Percentiles rank a stretch among this genome's conserved stretches.
Evolutionary conservation across 2,797 vertebrate genomes (phyloP).

Genomic region (Astyanax mexicanus): DNA sequence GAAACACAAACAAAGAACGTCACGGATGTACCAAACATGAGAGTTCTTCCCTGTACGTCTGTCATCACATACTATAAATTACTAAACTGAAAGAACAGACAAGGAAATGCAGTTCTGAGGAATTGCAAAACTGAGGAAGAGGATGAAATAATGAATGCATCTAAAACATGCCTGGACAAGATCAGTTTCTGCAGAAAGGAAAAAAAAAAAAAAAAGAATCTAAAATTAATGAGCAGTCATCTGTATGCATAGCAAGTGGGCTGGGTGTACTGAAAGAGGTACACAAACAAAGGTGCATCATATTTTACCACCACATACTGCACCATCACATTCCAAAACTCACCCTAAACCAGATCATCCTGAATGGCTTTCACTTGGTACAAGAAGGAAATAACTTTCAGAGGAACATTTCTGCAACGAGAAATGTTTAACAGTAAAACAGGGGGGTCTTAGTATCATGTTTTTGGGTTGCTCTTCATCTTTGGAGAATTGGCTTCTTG

Average conservation of each 20-base stretch:
- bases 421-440: too few species aligned
- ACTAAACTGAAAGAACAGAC: neutral
- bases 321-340: neutral
- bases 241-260: neutral
- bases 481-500: too few species aligned
- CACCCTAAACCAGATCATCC: neutral
- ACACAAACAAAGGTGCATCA: too few species aligned
- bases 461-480: too few species aligned
- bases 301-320: neutral
- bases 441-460: too few species aligned
- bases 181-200: neutral
- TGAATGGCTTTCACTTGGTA: neutral
- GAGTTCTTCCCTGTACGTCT: neutral
- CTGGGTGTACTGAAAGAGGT: neutral
- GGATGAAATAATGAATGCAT: neutral
- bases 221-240: neutral
- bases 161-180: constrained; percentile 35
- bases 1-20: neutral
- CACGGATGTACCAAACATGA: constrained; percentile 13
- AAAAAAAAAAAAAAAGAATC: neutral
- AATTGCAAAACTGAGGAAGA: constrained; percentile 36
- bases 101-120: neutral
- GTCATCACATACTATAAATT: constrained; percentile 21
- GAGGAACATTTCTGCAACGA: neutral
- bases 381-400: neutral